Evolutionary conservation across 2,113 vertebrate genomes (phyloP), one percentile per base, ranked within the genome.

Genomic region (Paramormyrops kingsleyae): DNA sequence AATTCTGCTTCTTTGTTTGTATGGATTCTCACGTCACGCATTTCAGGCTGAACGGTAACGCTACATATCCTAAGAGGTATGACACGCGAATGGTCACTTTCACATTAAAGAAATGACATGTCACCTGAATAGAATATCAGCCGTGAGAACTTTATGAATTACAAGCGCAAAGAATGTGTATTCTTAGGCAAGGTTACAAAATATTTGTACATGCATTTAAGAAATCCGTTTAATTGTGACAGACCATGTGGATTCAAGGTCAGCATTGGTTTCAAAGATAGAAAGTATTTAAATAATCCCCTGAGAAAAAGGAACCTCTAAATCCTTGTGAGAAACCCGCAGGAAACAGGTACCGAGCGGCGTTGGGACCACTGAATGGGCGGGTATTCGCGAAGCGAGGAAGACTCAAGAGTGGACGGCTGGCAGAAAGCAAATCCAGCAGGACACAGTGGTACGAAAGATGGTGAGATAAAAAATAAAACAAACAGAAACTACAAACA

Each of bases 101-200:
- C 10, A 70, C 66, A 35, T 74, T 35, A 31, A 74, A 31, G n/a
- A 35, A 35, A 35, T 74, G 27, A 74, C 31, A 56, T 21, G 66
- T 13, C 13, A 13, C 13, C 31, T 7, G 5, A 19, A 19, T 19
- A 80, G 42, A 19, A 6, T 80, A 7, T 35, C 3, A 8, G 17
- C 74, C 4, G 42, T 35, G 42, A 6, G 74, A 15, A 7, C 74
- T 80, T 8, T 19, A 15, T 80, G 21, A 86, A 86, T 92, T 92
- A 91, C 92, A 93, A 92, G 90, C 89, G 90, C 87, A 87, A 44
- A 92, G 91, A 92, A 92, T 91, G 92, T 91, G 91, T 89, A 85
- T 42, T 56, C 83, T 27, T 62, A 39, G 88, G 88, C 89, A 4
- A 39, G 90, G 50, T 19, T 19, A 19, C 17, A 19, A 7, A 80